Conservation (phyloP, 1,140 invertebrate genomes). For the Scaptomyza pallida region DNA sequence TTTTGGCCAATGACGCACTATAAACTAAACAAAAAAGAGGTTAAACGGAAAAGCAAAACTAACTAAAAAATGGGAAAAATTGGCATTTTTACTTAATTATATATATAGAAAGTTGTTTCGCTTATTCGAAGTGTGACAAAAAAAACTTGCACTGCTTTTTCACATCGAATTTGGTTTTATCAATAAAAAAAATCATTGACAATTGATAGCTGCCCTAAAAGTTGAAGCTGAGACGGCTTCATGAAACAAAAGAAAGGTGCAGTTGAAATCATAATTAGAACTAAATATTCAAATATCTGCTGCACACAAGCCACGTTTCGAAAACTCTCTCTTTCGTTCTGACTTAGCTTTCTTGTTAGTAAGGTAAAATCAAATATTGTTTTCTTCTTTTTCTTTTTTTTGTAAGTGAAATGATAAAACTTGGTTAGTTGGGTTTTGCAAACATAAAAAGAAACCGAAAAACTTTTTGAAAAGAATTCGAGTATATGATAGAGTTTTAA, state of each 20-base stretch:
- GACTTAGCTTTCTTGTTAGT: conserved; percentile 60
- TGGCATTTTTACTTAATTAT: conserved; percentile 1
- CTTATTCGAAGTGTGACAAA: conserved; percentile 69
- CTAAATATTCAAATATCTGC: conserved; percentile 34
- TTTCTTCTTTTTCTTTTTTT: conserved; percentile 19
- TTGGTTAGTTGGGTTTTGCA: conserved; percentile 68
- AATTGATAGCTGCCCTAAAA: conserved; percentile 20
- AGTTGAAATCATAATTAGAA: conserved; percentile 66
- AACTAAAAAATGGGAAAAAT: conserved; percentile 28
- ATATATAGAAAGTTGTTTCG: conserved; percentile 8
- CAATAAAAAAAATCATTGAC: conserved; percentile 14
- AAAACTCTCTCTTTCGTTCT: conserved; percentile 16
- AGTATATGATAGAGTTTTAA: not conserved
- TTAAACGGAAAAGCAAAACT: conserved; percentile 31
- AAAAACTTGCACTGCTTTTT: conserved; percentile 82
- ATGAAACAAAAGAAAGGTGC: conserved; percentile 69
- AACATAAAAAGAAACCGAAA: conserved; percentile 46
- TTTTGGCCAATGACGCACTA: conserved; percentile 74
- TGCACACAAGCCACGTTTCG: conserved; percentile 41
- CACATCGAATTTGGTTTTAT: conserved; percentile 62
- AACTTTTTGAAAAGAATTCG: not conserved
- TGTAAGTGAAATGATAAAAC: conserved; percentile 51
- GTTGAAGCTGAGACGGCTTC: conserved; percentile 1
- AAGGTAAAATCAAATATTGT: conserved; percentile 35
- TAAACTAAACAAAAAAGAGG: conserved; percentile 77